Evolutionary conservation across 1,140 invertebrate species (phyloP).

Genomic region (Trichoplusia ni): DNA sequence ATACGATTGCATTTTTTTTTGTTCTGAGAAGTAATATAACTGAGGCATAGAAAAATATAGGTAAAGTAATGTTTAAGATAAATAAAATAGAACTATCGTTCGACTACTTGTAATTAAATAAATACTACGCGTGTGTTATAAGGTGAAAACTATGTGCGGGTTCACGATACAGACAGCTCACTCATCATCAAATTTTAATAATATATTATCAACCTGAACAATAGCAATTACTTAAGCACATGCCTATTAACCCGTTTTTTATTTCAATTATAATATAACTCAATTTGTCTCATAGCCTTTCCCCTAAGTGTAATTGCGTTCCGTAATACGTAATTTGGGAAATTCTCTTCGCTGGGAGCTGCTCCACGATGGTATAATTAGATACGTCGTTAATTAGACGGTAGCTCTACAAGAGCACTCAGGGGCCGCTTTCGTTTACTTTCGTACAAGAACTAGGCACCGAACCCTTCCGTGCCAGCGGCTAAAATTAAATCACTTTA

Average conservation of each 20-base stretch:
- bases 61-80: too few species aligned
- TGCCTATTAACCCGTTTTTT: slow-evolving; percentile 26
- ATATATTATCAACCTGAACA: neutral
- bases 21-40: too few species aligned
- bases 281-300: slow-evolving; percentile 55
- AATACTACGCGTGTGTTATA: too few species aligned
- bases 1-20: too few species aligned
- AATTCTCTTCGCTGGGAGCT: slow-evolving; percentile 59
- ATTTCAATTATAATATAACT: slow-evolving; percentile 44
- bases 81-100: too few species aligned
- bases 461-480: slow-evolving; percentile 28
- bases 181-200: neutral
- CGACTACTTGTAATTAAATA: too few species aligned
- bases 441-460: slow-evolving; percentile 45
- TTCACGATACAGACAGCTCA: neutral
- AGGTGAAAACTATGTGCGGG: too few species aligned
- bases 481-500: slow-evolving; percentile 49
- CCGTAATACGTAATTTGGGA: slow-evolving; percentile 72
- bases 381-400: slow-evolving; percentile 74
- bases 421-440: slow-evolving; percentile 55
- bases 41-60: too few species aligned
- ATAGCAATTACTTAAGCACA: slow-evolving; percentile 11
- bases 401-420: slow-evolving; percentile 65
- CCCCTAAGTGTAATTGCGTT: slow-evolving; percentile 68
- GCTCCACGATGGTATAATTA: slow-evolving; percentile 68